Conservation (phyloP, 2,888 invertebrate species). For the Pogonocherus hispidulus region DNA sequence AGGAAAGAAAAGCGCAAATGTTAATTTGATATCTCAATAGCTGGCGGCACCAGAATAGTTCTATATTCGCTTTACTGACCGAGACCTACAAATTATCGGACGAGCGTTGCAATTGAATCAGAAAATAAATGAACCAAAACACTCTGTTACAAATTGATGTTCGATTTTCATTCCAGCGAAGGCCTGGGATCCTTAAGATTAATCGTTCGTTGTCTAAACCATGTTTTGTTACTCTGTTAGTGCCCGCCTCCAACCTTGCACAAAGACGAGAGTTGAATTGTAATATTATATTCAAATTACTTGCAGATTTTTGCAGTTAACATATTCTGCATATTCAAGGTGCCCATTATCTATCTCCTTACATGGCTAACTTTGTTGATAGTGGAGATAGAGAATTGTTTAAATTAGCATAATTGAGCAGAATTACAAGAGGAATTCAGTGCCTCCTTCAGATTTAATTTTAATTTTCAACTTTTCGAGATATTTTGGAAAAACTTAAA, state of each 20-base stretch:
- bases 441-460: no score
- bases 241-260: neutral
- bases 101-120: slow-evolving; percentile 33
- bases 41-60: slow-evolving; percentile 7
- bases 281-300: slow-evolving; percentile 21
- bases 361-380: no score
- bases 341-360: no score
- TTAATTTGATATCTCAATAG: slow-evolving; percentile 28
- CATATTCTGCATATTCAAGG: slow-evolving; percentile 23
- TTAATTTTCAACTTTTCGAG: no score
- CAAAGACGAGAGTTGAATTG: neutral
- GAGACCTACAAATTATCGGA: slow-evolving; percentile 31
- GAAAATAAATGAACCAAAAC: slow-evolving; percentile 32
- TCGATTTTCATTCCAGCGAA: slow-evolving; percentile 24
- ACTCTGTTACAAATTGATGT: slow-evolving; percentile 33
- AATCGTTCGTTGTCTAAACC: slow-evolving; percentile 8
- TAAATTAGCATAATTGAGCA: no score
- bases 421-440: no score
- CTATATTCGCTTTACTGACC: slow-evolving; percentile 24
- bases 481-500: no score
- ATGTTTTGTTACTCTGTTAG: slow-evolving; percentile 11
- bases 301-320: slow-evolving; percentile 13
- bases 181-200: slow-evolving; percentile 11
- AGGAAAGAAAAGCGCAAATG: slow-evolving; percentile 13
- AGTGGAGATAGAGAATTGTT: no score